Base-by-base conservation (phyloP, 2,888 invertebrate genomes). In the Cataglyphis cursor region DNA sequence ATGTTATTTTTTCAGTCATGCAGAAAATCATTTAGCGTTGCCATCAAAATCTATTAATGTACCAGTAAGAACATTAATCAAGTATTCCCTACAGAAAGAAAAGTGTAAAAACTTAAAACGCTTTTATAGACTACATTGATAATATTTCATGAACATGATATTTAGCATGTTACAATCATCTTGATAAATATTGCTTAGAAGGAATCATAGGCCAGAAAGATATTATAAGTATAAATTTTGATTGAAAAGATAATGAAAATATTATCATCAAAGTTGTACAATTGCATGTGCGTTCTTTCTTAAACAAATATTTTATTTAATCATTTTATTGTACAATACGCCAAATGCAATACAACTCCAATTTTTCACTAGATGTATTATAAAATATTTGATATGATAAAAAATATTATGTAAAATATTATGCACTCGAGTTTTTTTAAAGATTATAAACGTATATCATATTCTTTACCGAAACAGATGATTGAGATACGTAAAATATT, bases 101-200 rank as follows among this genome's bases (percentile, higher is more conserved):
- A 98, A 97, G 95, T 0, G 97, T 97, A 0, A 97, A 96, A 92
- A 96, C 0, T 51, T 97, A 0, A 95, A 95, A 76, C 96, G 98
- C 90, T 99, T 99, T 94, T 97, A 97, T 91, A 96, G 99, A 84
- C 95, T 99, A 15, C 95, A 97, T 91, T 98, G 98, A 98, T 90
- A 90, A 85, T 48, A 10, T 6, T 54, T 31, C 0, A 28, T 28
- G 54, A 41, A 28, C 3, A 28, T 28, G 3, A 62, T 51, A n/a
- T 62, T 12, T 38, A 24, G 0, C 10, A 8, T 6, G 38, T 51
- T 12, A 15, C 18, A 80, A 28, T 18, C n/a, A 70, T 62, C 31
- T 12, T 9, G 0, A 35, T 9, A 38, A 48, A 9, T 57, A 35
- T 24, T 62, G 10, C 18, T 44, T 44, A 8, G 28, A 28, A 28